Evolutionary conservation across 1,140 invertebrate genomes (phyloP), one percentile per base, ranked within the genome.

Genomic region (Pseudomyrmex concolor): DNA sequence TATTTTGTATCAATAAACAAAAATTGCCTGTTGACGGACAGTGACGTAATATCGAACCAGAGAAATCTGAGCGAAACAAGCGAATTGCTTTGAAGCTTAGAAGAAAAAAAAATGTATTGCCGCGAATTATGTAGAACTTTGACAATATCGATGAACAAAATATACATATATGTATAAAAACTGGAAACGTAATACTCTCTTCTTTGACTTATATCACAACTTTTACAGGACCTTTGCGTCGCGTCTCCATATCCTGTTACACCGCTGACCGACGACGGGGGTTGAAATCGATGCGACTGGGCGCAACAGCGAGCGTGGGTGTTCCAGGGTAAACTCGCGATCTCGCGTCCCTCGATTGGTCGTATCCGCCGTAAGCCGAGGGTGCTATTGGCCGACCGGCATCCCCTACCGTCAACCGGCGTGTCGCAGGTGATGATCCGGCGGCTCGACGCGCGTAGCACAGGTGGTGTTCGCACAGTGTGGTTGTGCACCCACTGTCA

Each of bases 201-300:
- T 10, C n/a, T 3, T 0, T 15, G 19, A 50, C 2, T 10, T 50
- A 17, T 34, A 34, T 50, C 15, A 2, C 4, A 51, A 2, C n/a
- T 12, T 43, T n/a, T 57, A 34, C n/a, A n/a, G 3, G 1, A 43
- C 48, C n/a, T 4, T 15, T 13, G 45, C 19, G 19, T 25, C n/a
- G 9, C 34, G 34, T 34, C 34, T 22, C 25, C 48, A 19, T 3
- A 19, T 10, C 67, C 50, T 22, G 15, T 48, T 78, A 70, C 76
- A 25, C 7, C 22, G 50, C 54, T 80, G 74, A 9, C 7, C 66
- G 45, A 54, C 66, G 51, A 54, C 48, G 55, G 71, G 60, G 78
- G 72, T 74, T 89, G 86, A 89, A 90, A 90, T 90, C 89, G 86
- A 90, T 90, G 89, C 68, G 68, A 88, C 54, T 67, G 51, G 50